Base-by-base conservation (phyloP, 2,888 invertebrate species). In the Mimas tiliae region DNA sequence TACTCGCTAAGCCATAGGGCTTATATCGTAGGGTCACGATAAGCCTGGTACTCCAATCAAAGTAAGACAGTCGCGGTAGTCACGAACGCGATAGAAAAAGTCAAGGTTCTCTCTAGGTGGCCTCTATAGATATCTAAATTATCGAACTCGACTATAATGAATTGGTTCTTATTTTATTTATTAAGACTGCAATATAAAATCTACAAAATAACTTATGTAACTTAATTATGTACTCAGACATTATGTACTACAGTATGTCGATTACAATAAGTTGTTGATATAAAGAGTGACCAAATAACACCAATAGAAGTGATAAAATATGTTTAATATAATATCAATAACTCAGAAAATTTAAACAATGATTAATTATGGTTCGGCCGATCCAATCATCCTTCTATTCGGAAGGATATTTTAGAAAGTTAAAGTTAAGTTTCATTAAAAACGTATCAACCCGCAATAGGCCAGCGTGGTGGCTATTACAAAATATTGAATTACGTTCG, bases 111-210 rank as follows among this genome's bases (percentile, higher is more conserved):
- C 2, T 12, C 48, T 16, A 48, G n/a, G 48, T 48, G 16, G 16
- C n/a, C 2, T 16, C 48, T 16, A 16, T 48, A 16, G 48, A 48
- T 6, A 16, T 16, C 47, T 2, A 47, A 47, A 6, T 47, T n/a
- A n/a, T n/a, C n/a, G n/a, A n/a, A n/a, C n/a, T n/a, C 9, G 48
- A 48, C n/a, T 16, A 14, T 8, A 48, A 16, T 48, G 27, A 27
- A 48, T 16, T 48, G 19, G n/a, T 8, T 19, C 19, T 19, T 8
- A 19, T 50, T 50, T 19, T 19, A 9, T 6, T 50, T 50, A 11
- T 50, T 50, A 50, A 50, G 50, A 50, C 9, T 50, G 50, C 50
- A 50, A 50, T 50, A 9, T 45, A 50, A 19, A 19, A 50, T 50
- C 50, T 50, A 19, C 19, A 50, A 50, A 0, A 8, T 50, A 16